Percentiles rank a stretch among this genome's conserved stretches.
Evolutionary conservation across 2,888 invertebrate species (phyloP).

Genomic region (Andrena haemorrhoa): DNA sequence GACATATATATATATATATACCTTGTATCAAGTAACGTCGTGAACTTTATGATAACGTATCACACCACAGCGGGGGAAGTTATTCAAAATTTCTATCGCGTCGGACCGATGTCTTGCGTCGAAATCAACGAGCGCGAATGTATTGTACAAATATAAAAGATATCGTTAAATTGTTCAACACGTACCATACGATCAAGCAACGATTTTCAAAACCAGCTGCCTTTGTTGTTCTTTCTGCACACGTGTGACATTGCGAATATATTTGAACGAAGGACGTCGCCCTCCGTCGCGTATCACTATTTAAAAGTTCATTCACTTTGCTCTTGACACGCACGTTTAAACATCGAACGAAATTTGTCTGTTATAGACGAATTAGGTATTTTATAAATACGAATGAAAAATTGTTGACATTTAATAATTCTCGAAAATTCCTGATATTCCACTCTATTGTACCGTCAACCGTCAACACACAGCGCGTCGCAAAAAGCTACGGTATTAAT

Average conservation of each 20-base stretch:
- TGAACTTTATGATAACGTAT: slow-evolving; percentile 55
- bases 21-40: slow-evolving; percentile 45
- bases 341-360: too few species aligned
- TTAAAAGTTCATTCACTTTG: too few species aligned
- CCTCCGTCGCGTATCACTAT: not conserved
- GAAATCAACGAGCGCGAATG: not conserved
- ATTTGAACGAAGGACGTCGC: slow-evolving; percentile 1
- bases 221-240: not conserved
- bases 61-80: slow-evolving; percentile 3
- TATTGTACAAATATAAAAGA: not conserved
- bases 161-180: not conserved
- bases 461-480: too few species aligned
- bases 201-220: not conserved
- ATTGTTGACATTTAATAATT: too few species aligned
- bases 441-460: too few species aligned
- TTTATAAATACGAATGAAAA: too few species aligned
- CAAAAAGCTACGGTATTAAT: too few species aligned
- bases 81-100: slow-evolving; percentile 20
- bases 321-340: too few species aligned
- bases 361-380: too few species aligned
- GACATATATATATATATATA: slow-evolving; percentile 35
- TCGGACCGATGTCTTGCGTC: not conserved
- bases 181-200: not conserved
- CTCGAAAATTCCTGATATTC: too few species aligned
- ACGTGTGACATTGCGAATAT: not conserved